These are phyloP conservation scores for Melinaea marsaeus DNA, from an alignment of 2,888 invertebrate genomes.

Conservation along the genomic window DNA sequence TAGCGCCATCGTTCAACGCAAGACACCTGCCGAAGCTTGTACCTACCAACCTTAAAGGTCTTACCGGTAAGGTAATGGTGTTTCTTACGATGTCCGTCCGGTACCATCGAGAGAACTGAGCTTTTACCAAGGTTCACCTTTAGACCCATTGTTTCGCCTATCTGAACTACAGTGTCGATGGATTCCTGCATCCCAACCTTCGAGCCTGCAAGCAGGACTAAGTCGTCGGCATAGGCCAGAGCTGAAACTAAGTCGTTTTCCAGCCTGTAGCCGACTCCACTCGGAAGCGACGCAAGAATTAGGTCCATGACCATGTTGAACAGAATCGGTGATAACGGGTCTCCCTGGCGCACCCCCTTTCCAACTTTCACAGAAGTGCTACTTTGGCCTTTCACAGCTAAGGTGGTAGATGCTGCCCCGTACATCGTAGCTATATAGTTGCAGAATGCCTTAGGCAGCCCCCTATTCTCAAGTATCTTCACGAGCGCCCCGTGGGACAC, in stretches of 20 bases:
- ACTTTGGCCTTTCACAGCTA: slow-evolving; percentile 31
- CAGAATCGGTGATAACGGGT: slow-evolving; percentile 49
- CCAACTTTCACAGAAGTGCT: slow-evolving; percentile 35
- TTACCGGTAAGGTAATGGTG: neutral
- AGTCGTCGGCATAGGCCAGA: slow-evolving; percentile 53
- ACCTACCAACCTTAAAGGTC: slow-evolving; percentile 2
- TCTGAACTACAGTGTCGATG: slow-evolving; percentile 33
- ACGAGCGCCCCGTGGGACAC: slow-evolving; percentile 42
- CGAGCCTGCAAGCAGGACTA: slow-evolving; percentile 42
- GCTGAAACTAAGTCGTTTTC: slow-evolving; percentile 36
- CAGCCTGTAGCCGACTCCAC: slow-evolving; percentile 33
- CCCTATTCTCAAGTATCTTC: slow-evolving; percentile 41
- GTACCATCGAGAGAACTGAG: slow-evolving; percentile 36
- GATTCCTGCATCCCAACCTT: slow-evolving; percentile 41
- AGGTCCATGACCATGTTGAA: slow-evolving; percentile 45
- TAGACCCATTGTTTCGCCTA: slow-evolving; percentile 27
- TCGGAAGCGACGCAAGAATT: slow-evolving; percentile 32
- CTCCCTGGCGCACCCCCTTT: slow-evolving; percentile 56
- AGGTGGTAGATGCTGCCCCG: slow-evolving; percentile 38
- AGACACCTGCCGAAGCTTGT: slow-evolving; percentile 33
- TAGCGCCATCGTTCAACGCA: slow-evolving; percentile 40
- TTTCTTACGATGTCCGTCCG: slow-evolving; percentile 5
- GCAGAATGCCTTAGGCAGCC: slow-evolving; percentile 41
- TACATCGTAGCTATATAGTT: slow-evolving; percentile 45
- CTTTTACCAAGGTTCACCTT: slow-evolving; percentile 36